Evolutionary conservation across 1,140 invertebrate species (phyloP).

Genomic region (Ladona fulva): DNA sequence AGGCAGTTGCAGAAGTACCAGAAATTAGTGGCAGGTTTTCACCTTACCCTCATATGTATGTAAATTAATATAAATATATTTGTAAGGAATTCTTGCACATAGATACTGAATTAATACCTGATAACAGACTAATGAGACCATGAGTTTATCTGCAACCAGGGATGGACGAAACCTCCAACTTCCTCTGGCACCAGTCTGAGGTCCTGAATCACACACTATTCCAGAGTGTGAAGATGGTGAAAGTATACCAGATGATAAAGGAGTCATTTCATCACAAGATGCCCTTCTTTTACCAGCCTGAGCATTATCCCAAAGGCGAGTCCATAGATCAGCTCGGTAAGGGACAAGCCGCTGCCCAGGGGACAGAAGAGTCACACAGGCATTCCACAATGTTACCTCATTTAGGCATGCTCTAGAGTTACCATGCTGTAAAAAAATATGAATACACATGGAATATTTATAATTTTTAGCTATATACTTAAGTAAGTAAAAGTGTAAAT

Average conservation of each 20-base stretch:
- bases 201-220: neutral
- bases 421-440: slow-evolving; percentile 29
- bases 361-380: slow-evolving; percentile 69
- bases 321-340: slow-evolving; percentile 72
- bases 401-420: slow-evolving; percentile 40
- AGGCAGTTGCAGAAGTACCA: too few relatives aligned
- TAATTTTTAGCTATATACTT: too few relatives aligned
- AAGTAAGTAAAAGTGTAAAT: too few relatives aligned
- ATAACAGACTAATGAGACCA: slow-evolving; percentile 68
- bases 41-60: too few relatives aligned
- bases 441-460: slow-evolving; percentile 19
- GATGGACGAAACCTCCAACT: slow-evolving; percentile 53
- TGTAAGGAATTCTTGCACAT: too few relatives aligned
- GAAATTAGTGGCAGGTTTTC: too few relatives aligned
- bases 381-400: slow-evolving; percentile 66
- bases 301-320: slow-evolving; percentile 57
- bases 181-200: slow-evolving; percentile 42
- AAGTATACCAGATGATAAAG: neutral
- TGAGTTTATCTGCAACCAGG: slow-evolving; percentile 62
- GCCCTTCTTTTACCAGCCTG: slow-evolving; percentile 33
- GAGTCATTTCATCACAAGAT: neutral
- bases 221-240: neutral
- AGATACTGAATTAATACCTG: too few relatives aligned
- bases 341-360: slow-evolving; percentile 69
- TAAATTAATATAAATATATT: too few relatives aligned